Evolutionary conservation across 1,140 invertebrate genomes (phyloP).

Genomic region (Ceratina japonica): DNA sequence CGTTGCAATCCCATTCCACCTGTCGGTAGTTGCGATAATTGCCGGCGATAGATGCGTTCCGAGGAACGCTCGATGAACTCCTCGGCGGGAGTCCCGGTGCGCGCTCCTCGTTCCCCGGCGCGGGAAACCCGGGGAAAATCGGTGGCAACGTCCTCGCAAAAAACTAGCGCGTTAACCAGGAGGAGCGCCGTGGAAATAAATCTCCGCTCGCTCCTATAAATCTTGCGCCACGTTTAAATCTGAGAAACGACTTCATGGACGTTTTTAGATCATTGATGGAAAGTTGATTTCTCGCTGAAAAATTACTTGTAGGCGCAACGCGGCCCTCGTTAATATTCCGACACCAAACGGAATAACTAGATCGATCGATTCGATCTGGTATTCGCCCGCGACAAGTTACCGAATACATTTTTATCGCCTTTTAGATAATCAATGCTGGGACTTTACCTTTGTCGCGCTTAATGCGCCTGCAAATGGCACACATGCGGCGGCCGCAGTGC

Average conservation of each 20-base stretch:
- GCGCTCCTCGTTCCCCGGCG: not conserved
- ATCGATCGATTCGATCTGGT: too few species aligned
- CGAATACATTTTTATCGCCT: not conserved
- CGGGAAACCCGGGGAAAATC: conserved; percentile 38
- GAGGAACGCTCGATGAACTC: conserved; percentile 16
- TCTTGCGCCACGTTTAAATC: too few species aligned
- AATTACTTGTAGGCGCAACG: too few species aligned
- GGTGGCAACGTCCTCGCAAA: conserved; percentile 17
- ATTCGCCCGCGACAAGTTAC: too few species aligned
- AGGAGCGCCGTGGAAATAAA: not conserved
- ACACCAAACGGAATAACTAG: too few species aligned
- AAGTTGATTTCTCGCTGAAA: too few species aligned
- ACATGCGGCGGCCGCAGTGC: conserved; percentile 78
- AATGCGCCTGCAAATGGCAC: conserved; percentile 78
- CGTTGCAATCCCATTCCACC: conserved; percentile 32
- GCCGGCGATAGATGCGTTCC: conserved; percentile 34
- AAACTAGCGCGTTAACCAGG: not conserved
- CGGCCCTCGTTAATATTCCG: too few species aligned
- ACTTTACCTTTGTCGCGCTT: conserved; percentile 77
- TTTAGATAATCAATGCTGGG: not conserved
- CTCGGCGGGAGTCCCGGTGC: not conserved
- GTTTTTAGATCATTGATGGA: too few species aligned
- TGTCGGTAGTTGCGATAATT: conserved; percentile 53
- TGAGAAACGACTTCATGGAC: too few species aligned
- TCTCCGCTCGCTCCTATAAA: too few species aligned